Conservation (phyloP, 2,113 vertebrate species). For the Vidua chalybeata region DNA sequence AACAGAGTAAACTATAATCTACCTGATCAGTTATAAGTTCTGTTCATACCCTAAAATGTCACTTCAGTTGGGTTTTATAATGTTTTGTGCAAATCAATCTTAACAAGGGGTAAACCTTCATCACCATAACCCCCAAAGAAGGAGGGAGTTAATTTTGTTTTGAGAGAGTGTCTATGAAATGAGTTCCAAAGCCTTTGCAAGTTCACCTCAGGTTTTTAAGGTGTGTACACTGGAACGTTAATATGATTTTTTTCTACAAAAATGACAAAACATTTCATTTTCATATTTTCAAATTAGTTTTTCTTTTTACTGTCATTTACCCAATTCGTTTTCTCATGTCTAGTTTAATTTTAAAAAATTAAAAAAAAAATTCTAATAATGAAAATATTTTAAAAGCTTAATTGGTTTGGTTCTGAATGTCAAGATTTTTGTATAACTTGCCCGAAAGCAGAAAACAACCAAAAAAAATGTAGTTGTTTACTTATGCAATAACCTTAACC, state of each 20-base stretch:
- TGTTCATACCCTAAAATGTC: neutral
- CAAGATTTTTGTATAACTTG: neutral
- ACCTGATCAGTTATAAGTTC: neutral
- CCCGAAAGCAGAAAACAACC: neutral
- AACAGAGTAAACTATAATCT: neutral
- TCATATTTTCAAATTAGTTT: neutral
- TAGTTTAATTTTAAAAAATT: no score
- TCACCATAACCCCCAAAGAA: neutral
- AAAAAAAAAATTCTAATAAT: no score
- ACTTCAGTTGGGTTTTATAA: neutral
- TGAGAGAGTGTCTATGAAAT: neutral
- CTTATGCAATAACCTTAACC: neutral
- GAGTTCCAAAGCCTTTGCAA: neutral
- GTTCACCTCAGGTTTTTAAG: neutral
- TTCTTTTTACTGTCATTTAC: neutral
- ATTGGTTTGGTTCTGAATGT: rapidly evolving
- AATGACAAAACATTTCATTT: neutral
- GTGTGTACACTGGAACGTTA: neutral
- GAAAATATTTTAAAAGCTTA: neutral
- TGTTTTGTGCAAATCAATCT: neutral
- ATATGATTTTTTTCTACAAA: neutral
- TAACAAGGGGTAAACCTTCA: neutral
- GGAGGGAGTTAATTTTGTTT: neutral
- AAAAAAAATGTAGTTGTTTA: neutral
- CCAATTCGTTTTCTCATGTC: neutral